Percentiles rank a stretch among this genome's conserved stretches.
Evolutionary conservation across 2,888 invertebrate genomes (phyloP).

Genomic region (Aromia moschata): DNA sequence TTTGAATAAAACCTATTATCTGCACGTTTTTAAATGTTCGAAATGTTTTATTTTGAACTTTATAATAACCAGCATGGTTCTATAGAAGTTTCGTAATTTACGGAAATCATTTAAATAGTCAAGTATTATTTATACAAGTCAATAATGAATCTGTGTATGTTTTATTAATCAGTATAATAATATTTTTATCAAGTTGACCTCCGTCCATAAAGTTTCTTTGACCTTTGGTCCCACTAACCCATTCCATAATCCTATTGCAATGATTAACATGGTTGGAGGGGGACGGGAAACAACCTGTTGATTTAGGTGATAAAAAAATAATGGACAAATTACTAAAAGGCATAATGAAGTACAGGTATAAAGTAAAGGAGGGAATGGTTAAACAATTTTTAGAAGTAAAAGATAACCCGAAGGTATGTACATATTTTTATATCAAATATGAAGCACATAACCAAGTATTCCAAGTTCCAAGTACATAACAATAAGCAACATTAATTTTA

Average conservation of each 20-base stretch:
- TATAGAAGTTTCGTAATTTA: too few relatives aligned
- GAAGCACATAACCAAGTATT: conserved; percentile 5
- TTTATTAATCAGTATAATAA: too few relatives aligned
- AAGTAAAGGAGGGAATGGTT: conserved; percentile 86
- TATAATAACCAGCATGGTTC: too few relatives aligned
- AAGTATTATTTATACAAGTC: too few relatives aligned
- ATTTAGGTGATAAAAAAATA: neutral
- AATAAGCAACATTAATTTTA: conserved; percentile 6
- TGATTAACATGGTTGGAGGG: neutral
- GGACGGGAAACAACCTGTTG: conserved; percentile 3
- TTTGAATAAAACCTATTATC: too few relatives aligned
- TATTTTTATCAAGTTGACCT: too few relatives aligned
- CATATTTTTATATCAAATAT: neutral
- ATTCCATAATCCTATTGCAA: neutral
- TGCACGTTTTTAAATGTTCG: too few relatives aligned
- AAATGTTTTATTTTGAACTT: too few relatives aligned
- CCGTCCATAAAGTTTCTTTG: too few relatives aligned
- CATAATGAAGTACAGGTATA: conserved; percentile 87
- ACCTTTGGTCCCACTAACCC: too few relatives aligned
- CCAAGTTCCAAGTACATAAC: neutral
- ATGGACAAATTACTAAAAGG: conserved; percentile 92
- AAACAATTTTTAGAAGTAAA: conserved; percentile 90
- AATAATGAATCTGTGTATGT: too few relatives aligned
- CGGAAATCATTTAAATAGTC: too few relatives aligned
- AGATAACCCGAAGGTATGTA: conserved; percentile 85